Conservation (phyloP, 2,888 invertebrate species). For the Miltochrista miniata region DNA sequence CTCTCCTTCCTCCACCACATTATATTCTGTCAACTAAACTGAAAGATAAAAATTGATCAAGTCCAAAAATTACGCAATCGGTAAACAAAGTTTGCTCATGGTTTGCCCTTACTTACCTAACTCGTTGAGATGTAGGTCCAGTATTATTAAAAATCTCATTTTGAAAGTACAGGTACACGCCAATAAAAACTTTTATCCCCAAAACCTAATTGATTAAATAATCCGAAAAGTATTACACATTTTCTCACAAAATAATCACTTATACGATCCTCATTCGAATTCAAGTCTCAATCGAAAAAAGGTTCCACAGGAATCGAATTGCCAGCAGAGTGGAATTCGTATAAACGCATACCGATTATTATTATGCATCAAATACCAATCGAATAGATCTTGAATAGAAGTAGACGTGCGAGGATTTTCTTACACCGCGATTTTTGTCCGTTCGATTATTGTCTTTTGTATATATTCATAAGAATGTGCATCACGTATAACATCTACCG, state of each 20-base stretch:
- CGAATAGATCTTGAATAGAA: conserved; percentile 31
- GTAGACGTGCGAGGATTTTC: conserved; percentile 51
- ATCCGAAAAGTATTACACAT: conserved; percentile 29
- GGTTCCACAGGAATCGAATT: conserved; percentile 52
- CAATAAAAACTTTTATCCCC: too few relatives aligned
- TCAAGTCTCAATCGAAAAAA: conserved; percentile 60
- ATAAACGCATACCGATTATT: conserved; percentile 69
- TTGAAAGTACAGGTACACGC: background rate
- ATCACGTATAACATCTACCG: too few relatives aligned
- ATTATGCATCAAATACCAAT: conserved; percentile 62
- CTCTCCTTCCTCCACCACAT: too few relatives aligned
- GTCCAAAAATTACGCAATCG: too few relatives aligned
- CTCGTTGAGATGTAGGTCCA: background rate
- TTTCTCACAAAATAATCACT: conserved; percentile 35
- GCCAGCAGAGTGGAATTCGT: conserved; percentile 55
- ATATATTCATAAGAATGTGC: background rate
- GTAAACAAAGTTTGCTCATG: too few relatives aligned
- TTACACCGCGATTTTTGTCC: conserved; percentile 39
- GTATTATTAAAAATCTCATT: background rate
- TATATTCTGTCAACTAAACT: too few relatives aligned
- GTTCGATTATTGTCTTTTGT: conserved; percentile 32
- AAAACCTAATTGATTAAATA: conserved; percentile 7
- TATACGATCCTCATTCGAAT: conserved; percentile 41
- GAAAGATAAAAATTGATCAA: too few relatives aligned
- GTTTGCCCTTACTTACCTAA: too few relatives aligned